Base-by-base conservation (phyloP, 2,888 invertebrate species). In the Synanthedon myopaeformis region DNA sequence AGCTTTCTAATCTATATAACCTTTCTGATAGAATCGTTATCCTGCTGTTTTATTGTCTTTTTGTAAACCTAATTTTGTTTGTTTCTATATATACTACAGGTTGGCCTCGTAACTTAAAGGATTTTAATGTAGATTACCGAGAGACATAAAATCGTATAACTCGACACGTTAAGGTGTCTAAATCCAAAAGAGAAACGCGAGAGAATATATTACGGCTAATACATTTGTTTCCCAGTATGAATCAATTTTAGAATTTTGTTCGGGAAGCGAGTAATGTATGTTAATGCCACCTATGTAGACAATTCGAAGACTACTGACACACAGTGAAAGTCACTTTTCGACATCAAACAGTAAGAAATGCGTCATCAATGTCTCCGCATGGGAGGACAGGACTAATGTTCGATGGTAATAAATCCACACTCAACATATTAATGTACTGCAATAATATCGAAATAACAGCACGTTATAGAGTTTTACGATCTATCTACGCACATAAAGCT, bases 71-170 rank as follows among this genome's bases (percentile, higher is more conserved):
- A 35, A 35, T 35, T 35, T 35, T 35, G 28, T 28, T 28, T 28
- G 35, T 10, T 35, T 35, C 35, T 35, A 35, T 35, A 35, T 2
- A 35, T 35, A 35, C 35, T n/a, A 45, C 55, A 56, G 62, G 57
- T 59, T 57, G 66, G 51, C 51, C 49, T 53, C 56, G 70, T 79
- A 76, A 78, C 77, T 72, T 72, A 64, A 57, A 61, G 61, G 65
- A 66, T 49, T 67, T 70, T 78, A 72, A 79, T 76, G 72, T 70
- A 63, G 66, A 74, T 74, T 74, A 74, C 68, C 66, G 59, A 58
- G 62, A 59, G 58, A 63, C 67, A 68, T 80, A 76, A 79, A 77
- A 71, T 59, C 57, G 59, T 52, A 28, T 14, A 49, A 49, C 17
- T 17, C 11, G 3, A 14, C 49, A 19, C 17, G 49, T n/a, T 14